These are phyloP conservation scores for Gortyna flavago DNA, from an alignment of 2,888 invertebrate species.

Conservation along the genomic window DNA sequence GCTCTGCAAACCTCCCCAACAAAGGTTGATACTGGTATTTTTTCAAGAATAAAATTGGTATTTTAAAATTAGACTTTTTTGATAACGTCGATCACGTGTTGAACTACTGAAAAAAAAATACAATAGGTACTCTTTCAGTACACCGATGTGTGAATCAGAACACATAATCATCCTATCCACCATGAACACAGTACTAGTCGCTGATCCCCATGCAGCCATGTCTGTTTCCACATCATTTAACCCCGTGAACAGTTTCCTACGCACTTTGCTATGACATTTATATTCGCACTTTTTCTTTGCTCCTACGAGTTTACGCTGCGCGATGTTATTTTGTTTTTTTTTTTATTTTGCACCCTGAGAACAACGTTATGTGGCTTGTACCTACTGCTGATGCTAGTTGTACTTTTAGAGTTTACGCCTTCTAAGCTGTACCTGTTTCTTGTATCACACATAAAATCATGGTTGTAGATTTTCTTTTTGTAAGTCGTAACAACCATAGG, in stretches of 20 bases:
- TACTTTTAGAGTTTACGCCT: neutral
- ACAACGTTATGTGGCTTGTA: constrained; percentile 38
- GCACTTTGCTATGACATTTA: constrained; percentile 79
- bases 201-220: constrained; percentile 69
- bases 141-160: constrained; percentile 11
- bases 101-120: neutral
- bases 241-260: constrained; percentile 80
- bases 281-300: constrained; percentile 74
- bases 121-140: neutral
- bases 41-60: no score
- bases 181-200: neutral
- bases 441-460: neutral
- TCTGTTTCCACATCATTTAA: constrained; percentile 84
- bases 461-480: neutral
- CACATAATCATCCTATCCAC: neutral
- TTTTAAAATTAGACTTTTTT: neutral
- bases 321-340: constrained; percentile 70
- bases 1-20: no score
- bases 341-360: constrained; percentile 70
- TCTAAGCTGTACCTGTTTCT: neutral
- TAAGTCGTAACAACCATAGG: neutral
- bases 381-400: neutral
- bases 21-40: neutral
- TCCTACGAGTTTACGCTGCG: constrained; percentile 48
- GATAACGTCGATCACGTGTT: neutral